phyloP scores from a whole-genome alignment of 2,888 invertebrate genomes.

The Cheiracanthium punctorium region DNA sequence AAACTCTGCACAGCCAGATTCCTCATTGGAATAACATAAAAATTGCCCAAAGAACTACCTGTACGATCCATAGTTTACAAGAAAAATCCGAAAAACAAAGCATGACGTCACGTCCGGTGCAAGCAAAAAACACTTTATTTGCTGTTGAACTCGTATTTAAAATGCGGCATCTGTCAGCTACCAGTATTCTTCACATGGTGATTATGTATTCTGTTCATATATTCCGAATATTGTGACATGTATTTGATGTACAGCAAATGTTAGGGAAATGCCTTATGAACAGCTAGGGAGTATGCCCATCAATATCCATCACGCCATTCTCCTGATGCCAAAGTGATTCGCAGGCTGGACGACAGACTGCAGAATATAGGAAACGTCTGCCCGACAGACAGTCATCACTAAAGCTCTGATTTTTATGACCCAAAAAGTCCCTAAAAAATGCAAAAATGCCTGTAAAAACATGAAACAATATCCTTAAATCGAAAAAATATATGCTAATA shows the following conservation, averaged over 20 bases:
- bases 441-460: too few species aligned
- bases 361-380: neutral
- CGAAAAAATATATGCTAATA: too few species aligned
- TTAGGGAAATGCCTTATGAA: neutral
- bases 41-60: neutral
- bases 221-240: too few species aligned
- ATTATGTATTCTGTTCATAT: too few species aligned
- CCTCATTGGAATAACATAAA: neutral
- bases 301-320: neutral
- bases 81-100: neutral
- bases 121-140: neutral
- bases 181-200: too few species aligned
- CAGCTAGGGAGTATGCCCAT: neutral
- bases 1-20: neutral
- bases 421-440: too few species aligned
- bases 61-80: neutral
- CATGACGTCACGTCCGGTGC: neutral
- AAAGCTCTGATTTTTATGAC: too few species aligned
- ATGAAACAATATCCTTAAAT: too few species aligned
- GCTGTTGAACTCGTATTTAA: too few species aligned
- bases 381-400: too few species aligned
- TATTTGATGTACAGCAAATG: too few species aligned
- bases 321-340: neutral
- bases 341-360: neutral
- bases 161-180: too few species aligned